Evolutionary conservation across 2,888 invertebrate genomes (phyloP).

Genomic region (Eristalinus sepulchralis): DNA sequence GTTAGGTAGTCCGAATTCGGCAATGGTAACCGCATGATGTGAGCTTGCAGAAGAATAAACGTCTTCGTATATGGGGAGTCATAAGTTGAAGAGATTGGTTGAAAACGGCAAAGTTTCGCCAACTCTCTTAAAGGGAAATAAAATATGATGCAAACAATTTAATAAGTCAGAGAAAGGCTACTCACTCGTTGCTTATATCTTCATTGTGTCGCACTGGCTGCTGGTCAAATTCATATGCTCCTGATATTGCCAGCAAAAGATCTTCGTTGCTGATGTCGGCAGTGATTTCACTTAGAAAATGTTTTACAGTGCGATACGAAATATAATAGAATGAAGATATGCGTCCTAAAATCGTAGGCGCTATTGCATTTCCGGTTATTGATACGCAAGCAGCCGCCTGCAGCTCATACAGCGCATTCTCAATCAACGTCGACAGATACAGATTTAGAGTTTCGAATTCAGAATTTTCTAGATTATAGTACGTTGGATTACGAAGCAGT

Average conservation of each 20-base stretch:
- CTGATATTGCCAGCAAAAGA: constrained; percentile 89
- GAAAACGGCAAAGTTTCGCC: constrained; percentile 87
- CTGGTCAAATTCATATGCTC: constrained; percentile 94
- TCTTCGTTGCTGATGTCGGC: constrained; percentile 86
- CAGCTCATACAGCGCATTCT: constrained; percentile 88
- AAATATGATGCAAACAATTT: background rate
- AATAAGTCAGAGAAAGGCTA: constrained; percentile 33
- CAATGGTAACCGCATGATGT: constrained; percentile 90
- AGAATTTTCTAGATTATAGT: constrained; percentile 89
- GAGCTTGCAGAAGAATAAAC: constrained; percentile 95
- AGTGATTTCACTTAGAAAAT: constrained; percentile 88
- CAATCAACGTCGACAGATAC: constrained; percentile 91
- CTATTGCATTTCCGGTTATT: constrained; percentile 83
- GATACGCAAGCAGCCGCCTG: constrained; percentile 89
- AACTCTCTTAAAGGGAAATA: constrained; percentile 85
- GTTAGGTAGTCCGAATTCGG: constrained; percentile 97
- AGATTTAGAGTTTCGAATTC: constrained; percentile 86
- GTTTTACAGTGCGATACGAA: constrained; percentile 93
- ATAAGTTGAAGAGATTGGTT: constrained; percentile 87
- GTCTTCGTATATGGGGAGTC: constrained; percentile 98
- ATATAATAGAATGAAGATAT: constrained; percentile 99
- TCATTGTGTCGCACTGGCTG: constrained; percentile 99
- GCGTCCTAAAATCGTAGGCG: constrained; percentile 90
- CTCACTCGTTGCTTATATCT: constrained; percentile 93
- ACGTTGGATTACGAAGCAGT: constrained; percentile 94